A percentile compares a stretch with the other conserved stretches of the same genome.
Evolutionary conservation across 2,888 invertebrate genomes (phyloP).

Genomic region (Spialia ferax): DNA sequence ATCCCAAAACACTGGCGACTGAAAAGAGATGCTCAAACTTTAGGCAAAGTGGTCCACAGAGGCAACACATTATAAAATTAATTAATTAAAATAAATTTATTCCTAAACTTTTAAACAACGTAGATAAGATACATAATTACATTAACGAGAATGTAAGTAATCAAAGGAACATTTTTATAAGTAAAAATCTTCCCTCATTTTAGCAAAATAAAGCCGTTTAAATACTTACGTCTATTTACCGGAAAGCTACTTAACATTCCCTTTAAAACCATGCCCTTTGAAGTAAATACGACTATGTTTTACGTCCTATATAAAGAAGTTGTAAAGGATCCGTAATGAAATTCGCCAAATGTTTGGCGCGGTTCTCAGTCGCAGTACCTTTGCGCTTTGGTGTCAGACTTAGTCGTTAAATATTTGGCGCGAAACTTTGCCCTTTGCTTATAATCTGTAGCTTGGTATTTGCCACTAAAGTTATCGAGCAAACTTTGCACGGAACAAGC

Average conservation of each 20-base stretch:
- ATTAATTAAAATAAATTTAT: too few relatives aligned
- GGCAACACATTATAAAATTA: too few relatives aligned
- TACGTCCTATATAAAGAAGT: conserved; percentile 22
- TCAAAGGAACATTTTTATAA: not conserved
- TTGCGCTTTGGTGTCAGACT: conserved; percentile 12
- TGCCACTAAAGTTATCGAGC: conserved; percentile 22
- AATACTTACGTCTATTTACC: conserved; percentile 11
- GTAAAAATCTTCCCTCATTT: not conserved
- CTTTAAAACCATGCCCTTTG: conserved; percentile 13
- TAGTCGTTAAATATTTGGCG: conserved; percentile 28
- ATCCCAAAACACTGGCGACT: too few relatives aligned
- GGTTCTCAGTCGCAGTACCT: conserved; percentile 21
- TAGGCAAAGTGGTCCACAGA: too few relatives aligned
- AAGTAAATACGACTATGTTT: conserved; percentile 12
- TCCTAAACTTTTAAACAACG: too few relatives aligned
- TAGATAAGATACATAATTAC: too few relatives aligned
- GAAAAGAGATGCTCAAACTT: too few relatives aligned
- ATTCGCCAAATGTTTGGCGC: conserved; percentile 28
- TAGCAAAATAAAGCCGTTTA: not conserved
- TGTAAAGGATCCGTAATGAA: conserved; percentile 16
- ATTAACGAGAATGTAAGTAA: too few relatives aligned
- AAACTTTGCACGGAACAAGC: conserved; percentile 20
- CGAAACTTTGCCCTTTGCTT: conserved; percentile 12
- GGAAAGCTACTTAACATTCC: conserved; percentile 13
- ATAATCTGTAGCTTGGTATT: conserved; percentile 23